A percentile compares a stretch with the other conserved stretches of the same genome.
Evolutionary conservation across 2,113 vertebrate genomes (phyloP).

Genomic region (Tyto alba): DNA sequence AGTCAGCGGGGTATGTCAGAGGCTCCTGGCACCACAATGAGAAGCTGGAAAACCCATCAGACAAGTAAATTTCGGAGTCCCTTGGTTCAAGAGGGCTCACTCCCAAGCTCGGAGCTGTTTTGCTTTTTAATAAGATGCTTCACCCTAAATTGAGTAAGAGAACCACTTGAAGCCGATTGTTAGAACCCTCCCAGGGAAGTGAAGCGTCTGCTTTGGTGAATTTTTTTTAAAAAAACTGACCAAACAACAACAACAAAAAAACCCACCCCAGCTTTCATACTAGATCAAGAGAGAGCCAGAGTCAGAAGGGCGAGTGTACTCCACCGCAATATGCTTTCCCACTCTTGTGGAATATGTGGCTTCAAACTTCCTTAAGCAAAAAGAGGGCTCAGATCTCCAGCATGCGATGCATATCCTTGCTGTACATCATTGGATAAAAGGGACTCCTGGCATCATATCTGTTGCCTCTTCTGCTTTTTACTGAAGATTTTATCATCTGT

Average conservation of each 20-base stretch:
- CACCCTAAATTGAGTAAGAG: background rate
- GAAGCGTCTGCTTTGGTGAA: background rate
- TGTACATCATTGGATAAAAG: rapidly evolving
- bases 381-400: background rate
- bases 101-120: background rate
- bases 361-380: background rate
- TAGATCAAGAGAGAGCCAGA: background rate
- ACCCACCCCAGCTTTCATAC: background rate
- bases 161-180: background rate
- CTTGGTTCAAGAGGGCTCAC: background rate
- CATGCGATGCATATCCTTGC: background rate
- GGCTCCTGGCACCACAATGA: background rate
- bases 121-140: background rate
- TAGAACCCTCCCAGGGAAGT: background rate
- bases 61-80: background rate
- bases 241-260: background rate
- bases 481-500: background rate
- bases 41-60: background rate
- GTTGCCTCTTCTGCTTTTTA: background rate
- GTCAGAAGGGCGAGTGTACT: background rate
- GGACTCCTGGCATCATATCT: background rate
- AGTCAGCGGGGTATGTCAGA: background rate
- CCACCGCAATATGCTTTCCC: background rate
- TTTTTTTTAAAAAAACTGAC: background rate
- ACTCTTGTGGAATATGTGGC: background rate